Conservation (phyloP, 2,797 vertebrate species). For the Salmo trutta region DNA sequence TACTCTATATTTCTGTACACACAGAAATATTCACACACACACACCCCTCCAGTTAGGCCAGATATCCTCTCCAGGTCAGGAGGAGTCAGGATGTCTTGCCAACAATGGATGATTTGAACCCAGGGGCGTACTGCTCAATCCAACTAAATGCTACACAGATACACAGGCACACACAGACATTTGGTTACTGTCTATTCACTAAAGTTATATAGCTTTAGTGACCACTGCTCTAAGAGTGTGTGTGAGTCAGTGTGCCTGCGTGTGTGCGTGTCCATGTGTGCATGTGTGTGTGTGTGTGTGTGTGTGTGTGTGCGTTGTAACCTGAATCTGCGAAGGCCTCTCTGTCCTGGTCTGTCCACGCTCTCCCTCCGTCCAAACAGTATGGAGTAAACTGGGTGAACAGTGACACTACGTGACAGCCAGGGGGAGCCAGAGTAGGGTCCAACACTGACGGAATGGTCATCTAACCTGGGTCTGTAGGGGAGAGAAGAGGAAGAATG, state of each 20-base stretch:
- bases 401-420: constrained; percentile 89
- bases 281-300: background rate
- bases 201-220: background rate
- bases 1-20: background rate
- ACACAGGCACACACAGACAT: constrained; percentile 26
- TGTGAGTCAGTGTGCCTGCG: too few species aligned
- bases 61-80: constrained; percentile 92
- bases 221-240: background rate
- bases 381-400: constrained; percentile 94
- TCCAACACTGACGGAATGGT: constrained; percentile 93
- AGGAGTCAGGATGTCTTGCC: constrained; percentile 87
- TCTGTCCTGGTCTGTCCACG: constrained; percentile 83
- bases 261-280: background rate
- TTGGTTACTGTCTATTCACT: too few species aligned
- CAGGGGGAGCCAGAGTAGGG: constrained; percentile 86
- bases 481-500: background rate
- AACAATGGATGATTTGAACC: constrained; percentile 90
- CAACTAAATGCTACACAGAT: constrained; percentile 83
- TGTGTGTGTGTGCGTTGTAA: constrained; percentile 47
- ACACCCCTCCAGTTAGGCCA: constrained; percentile 90
- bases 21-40: constrained; percentile 39
- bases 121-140: constrained; percentile 89
- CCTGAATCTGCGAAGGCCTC: constrained; percentile 84
- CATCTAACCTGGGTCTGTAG: constrained; percentile 89
- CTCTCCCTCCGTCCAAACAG: constrained; percentile 69